Conservation (phyloP, 53 echinoderm and acorn worm genomes). For the Arbacia lixula region DNA sequence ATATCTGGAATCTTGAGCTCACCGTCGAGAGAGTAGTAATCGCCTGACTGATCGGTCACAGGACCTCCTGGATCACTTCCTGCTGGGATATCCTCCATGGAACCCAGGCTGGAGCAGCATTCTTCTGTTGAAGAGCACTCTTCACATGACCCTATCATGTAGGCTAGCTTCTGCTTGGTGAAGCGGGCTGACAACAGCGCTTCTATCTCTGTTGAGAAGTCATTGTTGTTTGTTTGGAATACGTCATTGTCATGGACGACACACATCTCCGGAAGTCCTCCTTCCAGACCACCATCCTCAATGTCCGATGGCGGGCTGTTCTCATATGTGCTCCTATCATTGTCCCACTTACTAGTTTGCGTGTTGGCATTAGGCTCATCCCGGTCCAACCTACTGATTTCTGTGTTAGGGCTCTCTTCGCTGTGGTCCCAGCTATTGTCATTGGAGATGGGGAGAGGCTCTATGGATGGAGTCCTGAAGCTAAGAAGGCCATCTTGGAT, state of each 20-base stretch:
- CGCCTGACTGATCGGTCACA: background rate
- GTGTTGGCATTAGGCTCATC: background rate
- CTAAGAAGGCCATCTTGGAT: conserved; percentile 41
- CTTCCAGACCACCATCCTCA: background rate
- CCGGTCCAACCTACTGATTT: background rate
- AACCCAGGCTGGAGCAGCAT: conserved; percentile 28
- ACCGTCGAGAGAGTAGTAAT: too few relatives aligned
- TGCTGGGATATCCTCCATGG: conserved; percentile 1
- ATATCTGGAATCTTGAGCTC: too few relatives aligned
- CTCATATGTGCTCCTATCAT: too few relatives aligned
- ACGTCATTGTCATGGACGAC: conserved; percentile 23
- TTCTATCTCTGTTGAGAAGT: conserved; percentile 35
- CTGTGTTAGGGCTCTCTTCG: background rate
- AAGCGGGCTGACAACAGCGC: conserved; percentile 38
- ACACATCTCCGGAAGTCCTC: background rate
- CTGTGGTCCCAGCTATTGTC: background rate
- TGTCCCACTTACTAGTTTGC: background rate
- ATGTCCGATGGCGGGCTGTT: background rate
- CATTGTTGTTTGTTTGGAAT: conserved; percentile 26
- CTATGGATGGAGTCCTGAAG: background rate
- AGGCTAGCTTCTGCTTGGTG: conserved; percentile 21
- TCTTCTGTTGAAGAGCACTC: conserved; percentile 23
- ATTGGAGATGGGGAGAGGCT: background rate
- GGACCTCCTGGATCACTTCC: background rate
- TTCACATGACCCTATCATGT: conserved; percentile 7